Percentiles rank a stretch among this genome's conserved stretches.
These are phyloP conservation scores for Calosoma granatense DNA, from an alignment of 1,140 invertebrate genomes.

Conservation along the genomic window DNA sequence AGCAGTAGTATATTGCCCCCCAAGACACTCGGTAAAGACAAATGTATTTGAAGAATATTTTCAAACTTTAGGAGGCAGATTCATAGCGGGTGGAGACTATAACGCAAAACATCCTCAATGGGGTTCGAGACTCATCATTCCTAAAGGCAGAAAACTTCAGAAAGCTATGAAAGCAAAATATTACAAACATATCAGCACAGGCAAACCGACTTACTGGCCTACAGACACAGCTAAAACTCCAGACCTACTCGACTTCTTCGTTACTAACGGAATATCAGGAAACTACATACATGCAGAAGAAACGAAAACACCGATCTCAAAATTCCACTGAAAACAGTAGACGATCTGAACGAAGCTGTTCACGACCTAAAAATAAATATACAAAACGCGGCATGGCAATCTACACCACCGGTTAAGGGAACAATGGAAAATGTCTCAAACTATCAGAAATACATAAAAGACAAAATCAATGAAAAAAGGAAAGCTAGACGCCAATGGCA, in stretches of 20 bases:
- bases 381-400: constrained; percentile 5
- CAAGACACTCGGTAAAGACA: constrained; percentile 22
- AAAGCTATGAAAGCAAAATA: constrained; percentile 5
- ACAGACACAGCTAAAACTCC: constrained; percentile 28
- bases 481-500: background rate
- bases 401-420: background rate
- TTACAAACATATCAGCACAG: constrained; percentile 14
- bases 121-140: constrained; percentile 28
- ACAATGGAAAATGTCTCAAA: background rate
- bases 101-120: constrained; percentile 32
- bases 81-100: constrained; percentile 32
- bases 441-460: background rate
- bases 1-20: constrained; percentile 30
- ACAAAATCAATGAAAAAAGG: constrained; percentile 8
- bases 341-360: background rate
- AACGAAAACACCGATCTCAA: background rate
- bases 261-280: constrained; percentile 10
- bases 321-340: background rate
- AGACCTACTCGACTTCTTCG: constrained; percentile 18
- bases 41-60: constrained; percentile 26
- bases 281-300: constrained; percentile 14
- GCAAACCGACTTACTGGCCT: constrained; percentile 35
- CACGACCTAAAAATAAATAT: background rate
- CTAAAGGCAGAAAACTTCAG: constrained; percentile 23
- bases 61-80: constrained; percentile 24